Evolutionary conservation across 1,140 invertebrate species (phyloP).

Genomic region (Polypedilum vanderplanki): DNA sequence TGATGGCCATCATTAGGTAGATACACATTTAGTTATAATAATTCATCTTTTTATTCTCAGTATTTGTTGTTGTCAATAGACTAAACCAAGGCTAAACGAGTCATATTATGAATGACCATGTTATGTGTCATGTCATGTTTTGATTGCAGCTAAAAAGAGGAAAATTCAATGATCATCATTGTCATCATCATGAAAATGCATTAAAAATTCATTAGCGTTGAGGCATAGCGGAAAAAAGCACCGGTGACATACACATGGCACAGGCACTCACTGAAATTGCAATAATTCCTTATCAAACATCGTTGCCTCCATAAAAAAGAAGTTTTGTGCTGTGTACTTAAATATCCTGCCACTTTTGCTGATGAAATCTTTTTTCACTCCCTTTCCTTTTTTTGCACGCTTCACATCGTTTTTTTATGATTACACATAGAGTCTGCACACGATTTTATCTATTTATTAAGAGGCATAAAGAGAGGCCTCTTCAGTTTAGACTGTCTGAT

Average conservation of each 20-base stretch:
- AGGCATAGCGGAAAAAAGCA: not conserved
- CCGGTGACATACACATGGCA: not conserved
- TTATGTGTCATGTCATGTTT: no score
- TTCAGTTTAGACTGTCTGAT: not conserved
- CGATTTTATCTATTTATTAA: not conserved
- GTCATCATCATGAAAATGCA: not conserved
- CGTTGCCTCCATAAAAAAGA: not conserved
- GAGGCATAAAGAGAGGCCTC: constrained; percentile 5
- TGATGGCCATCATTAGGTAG: constrained; percentile 8
- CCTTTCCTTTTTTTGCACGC: not conserved
- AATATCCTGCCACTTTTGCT: constrained; percentile 12
- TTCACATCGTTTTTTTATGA: not conserved
- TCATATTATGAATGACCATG: no score
- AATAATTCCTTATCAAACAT: constrained; percentile 4
- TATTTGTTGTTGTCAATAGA: no score
- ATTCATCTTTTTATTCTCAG: no score
- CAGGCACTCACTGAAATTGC: not conserved
- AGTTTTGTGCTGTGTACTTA: not conserved
- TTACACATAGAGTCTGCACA: no score
- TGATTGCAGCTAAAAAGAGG: no score
- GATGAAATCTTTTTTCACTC: not conserved
- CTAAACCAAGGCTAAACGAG: no score
- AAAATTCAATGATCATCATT: constrained; percentile 16
- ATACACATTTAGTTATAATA: not conserved
- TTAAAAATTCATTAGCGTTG: not conserved